phyloP scores from a whole-genome alignment of 2,888 invertebrate genomes.

The Camptogramma bilineatum region DNA sequence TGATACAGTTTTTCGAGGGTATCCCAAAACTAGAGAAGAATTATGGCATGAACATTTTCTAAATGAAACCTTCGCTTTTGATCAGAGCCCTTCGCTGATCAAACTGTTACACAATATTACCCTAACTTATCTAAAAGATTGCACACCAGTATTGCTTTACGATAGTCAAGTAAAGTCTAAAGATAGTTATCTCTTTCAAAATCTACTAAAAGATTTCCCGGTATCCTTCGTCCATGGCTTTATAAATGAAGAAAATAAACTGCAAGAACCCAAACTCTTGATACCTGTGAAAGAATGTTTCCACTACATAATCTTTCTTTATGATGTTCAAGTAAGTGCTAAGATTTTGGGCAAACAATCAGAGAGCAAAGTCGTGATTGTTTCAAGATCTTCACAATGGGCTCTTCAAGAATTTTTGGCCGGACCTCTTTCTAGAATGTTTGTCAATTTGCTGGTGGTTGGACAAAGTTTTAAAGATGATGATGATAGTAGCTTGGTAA shows the following conservation, averaged over 20 bases:
- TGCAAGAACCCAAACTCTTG: slow-evolving; percentile 76
- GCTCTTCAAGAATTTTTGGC: slow-evolving; percentile 89
- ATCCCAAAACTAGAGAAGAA: slow-evolving; percentile 86
- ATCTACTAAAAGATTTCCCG: slow-evolving; percentile 84
- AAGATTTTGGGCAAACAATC: slow-evolving; percentile 87
- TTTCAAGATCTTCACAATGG: slow-evolving; percentile 91
- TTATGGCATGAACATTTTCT: slow-evolving; percentile 81
- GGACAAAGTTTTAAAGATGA: slow-evolving; percentile 87
- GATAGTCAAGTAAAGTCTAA: slow-evolving; percentile 85
- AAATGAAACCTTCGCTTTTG: slow-evolving; percentile 64
- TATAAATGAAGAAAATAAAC: slow-evolving; percentile 78
- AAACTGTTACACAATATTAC: slow-evolving; percentile 86
- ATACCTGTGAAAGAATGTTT: slow-evolving; percentile 81
- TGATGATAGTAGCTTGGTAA: slow-evolving; percentile 73
- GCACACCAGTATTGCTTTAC: slow-evolving; percentile 88
- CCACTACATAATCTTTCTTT: slow-evolving; percentile 88
- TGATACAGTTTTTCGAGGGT: slow-evolving; percentile 84
- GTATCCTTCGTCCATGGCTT: slow-evolving; percentile 87
- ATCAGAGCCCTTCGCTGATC: slow-evolving; percentile 86
- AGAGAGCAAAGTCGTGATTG: slow-evolving; percentile 87
- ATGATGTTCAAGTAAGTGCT: slow-evolving; percentile 86
- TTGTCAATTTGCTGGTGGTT: slow-evolving; percentile 89
- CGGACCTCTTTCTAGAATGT: slow-evolving; percentile 86
- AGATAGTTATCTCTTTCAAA: slow-evolving; percentile 84
- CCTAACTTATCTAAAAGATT: slow-evolving; percentile 85